Percentiles rank a stretch among this genome's conserved stretches.
Conservation (phyloP, 2,797 vertebrate species). For the Cyclura pinguis region DNA sequence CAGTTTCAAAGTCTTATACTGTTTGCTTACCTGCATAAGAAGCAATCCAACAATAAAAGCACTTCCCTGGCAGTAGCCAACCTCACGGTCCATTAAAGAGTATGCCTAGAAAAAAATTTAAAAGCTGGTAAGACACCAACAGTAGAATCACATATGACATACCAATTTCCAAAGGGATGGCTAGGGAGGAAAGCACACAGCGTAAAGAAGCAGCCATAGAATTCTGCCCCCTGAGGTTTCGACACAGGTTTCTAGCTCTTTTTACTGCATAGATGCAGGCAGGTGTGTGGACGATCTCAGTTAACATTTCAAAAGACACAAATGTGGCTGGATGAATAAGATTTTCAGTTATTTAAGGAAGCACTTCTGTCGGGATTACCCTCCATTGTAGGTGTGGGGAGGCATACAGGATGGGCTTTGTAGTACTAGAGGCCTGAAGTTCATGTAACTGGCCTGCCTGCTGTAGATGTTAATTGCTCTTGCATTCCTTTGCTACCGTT, state of each 20-base stretch:
- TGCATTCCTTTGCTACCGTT: too few relatives aligned
- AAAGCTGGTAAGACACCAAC: conserved; percentile 38
- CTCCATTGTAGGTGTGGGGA: too few relatives aligned
- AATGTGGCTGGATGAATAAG: background rate
- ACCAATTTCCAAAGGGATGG: background rate
- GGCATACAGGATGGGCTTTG: too few relatives aligned
- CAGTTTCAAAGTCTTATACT: background rate
- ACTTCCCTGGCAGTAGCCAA: conserved; percentile 98
- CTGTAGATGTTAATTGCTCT: too few relatives aligned
- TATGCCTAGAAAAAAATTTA: conserved; percentile 87
- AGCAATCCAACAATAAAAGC: conserved; percentile 98
- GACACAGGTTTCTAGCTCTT: background rate
- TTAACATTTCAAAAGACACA: background rate
- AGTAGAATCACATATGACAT: background rate
- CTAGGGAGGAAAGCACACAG: background rate
- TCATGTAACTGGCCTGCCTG: too few relatives aligned
- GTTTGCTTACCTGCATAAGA: conserved; percentile 98
- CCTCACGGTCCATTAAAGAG: conserved; percentile 97
- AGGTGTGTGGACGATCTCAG: background rate
- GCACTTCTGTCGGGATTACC: too few relatives aligned
- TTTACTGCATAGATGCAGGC: background rate
- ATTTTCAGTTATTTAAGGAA: background rate
- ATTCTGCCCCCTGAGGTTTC: background rate
- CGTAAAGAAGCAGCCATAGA: background rate
- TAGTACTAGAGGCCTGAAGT: too few relatives aligned